A percentile compares a stretch with the other conserved stretches of the same genome.
Evolutionary conservation across 2,113 vertebrate species (phyloP).

Genomic region (Brachionichthys hirsutus): DNA sequence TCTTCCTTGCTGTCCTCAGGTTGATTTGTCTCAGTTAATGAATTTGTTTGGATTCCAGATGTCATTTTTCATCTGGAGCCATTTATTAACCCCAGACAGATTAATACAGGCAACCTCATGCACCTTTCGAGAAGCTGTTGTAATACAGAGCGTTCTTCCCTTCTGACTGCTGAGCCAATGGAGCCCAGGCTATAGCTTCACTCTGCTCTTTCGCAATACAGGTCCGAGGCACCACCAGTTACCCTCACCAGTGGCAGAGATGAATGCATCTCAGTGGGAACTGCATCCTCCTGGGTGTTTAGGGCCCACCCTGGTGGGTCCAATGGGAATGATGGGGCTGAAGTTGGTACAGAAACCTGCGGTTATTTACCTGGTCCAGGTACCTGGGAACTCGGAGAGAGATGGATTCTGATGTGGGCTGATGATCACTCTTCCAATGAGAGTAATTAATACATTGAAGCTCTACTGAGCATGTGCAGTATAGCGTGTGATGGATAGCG

Average conservation of each 20-base stretch:
- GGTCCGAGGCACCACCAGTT: slow-evolving; percentile 32
- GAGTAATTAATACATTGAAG: slow-evolving; percentile 93
- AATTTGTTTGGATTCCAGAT: not conserved
- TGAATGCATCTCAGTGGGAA: slow-evolving; percentile 77
- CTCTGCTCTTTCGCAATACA: slow-evolving; percentile 13
- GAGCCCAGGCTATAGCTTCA: slow-evolving; percentile 4
- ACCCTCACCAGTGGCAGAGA: slow-evolving; percentile 78
- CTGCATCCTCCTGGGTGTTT: slow-evolving; percentile 75
- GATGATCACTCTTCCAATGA: slow-evolving; percentile 96
- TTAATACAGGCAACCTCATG: slow-evolving; percentile 1
- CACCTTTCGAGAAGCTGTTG: slow-evolving; percentile 7
- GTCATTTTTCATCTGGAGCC: slow-evolving; percentile 29
- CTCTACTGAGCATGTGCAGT: slow-evolving; percentile 79
- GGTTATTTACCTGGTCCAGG: slow-evolving; percentile 84
- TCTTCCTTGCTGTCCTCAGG: not conserved
- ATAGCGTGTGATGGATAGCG: slow-evolving; percentile 75
- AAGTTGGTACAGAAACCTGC: slow-evolving; percentile 66
- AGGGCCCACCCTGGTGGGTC: slow-evolving; percentile 69
- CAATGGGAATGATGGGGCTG: slow-evolving; percentile 74
- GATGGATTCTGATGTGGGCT: slow-evolving; percentile 86
- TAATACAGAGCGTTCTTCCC: slow-evolving; percentile 15
- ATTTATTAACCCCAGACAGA: slow-evolving; percentile 1
- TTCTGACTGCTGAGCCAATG: not conserved
- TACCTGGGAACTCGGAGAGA: slow-evolving; percentile 79
- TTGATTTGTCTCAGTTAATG: slow-evolving; percentile 5